Base-by-base conservation (phyloP, 2,888 invertebrate species). In the Molanna angustata region DNA sequence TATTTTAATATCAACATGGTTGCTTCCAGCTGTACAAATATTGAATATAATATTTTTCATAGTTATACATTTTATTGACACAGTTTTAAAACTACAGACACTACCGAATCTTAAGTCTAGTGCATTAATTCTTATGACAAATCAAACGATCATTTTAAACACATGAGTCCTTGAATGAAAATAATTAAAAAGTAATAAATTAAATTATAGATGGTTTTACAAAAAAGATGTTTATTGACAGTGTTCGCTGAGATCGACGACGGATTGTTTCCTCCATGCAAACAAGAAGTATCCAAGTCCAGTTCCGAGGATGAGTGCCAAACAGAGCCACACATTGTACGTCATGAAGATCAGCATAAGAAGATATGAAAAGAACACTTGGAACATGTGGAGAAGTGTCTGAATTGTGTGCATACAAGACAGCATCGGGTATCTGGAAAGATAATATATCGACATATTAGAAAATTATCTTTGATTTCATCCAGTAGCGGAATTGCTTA, bases 281-380 rank as follows among this genome's bases (percentile, higher is more conserved):
- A 96, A 96, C 59, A 93, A 78, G 74, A 96, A 96, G 74, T 95
- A 96, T 4, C 96, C 96, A 16, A 87, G 78, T 0, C 88, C 93
- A n/a, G 94, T 88, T 1, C 96, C 96, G 1, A 89, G 67, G 1
- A 94, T 86, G 6, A 95, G 88, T 1, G 93, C 91, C 37, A 94
- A 62, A 68, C 94, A 94, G 49, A 96, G 82, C 90, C 92, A 96
- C 32, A 90, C 86, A 70, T 96, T 96, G 82, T 94, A 96, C 1
- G 95, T 96, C 96, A 96, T 96, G 75, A 96, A 95, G 63, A 95
- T 89, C 73, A 96, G 73, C 96, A 96, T 96, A 22, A 96, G 83
- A 64, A 94, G 82, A 74, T 96, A 95, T 51, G 94, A 93, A 49
- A 94, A 74, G 9, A 90, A 83, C 61, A 96, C 88, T 72, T 95